phyloP scores from a whole-genome alignment of 2,888 invertebrate genomes.

The Sepiola atlantica region DNA sequence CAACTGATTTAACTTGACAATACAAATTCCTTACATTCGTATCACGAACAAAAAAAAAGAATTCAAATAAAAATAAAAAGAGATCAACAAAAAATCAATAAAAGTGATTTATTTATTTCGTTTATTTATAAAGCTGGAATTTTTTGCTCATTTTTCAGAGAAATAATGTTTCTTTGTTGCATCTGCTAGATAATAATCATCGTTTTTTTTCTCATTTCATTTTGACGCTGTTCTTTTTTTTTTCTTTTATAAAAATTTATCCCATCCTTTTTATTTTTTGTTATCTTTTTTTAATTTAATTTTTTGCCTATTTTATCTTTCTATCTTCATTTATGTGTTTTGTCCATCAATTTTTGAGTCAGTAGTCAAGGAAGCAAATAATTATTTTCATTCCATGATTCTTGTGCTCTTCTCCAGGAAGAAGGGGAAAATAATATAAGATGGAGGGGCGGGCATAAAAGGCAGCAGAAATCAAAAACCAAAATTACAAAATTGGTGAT shows the following conservation, averaged over 20 bases:
- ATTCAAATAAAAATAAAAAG: neutral
- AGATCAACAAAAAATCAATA: neutral
- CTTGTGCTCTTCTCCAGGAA: neutral
- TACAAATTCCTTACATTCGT: constrained; percentile 32
- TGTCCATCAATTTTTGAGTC: constrained; percentile 32
- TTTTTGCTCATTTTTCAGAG: neutral
- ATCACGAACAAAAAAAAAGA: neutral
- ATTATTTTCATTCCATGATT: constrained; percentile 5
- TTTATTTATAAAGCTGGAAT: constrained; percentile 18
- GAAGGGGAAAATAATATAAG: neutral
- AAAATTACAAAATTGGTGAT: neutral
- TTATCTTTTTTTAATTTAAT: neutral
- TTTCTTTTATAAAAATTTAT: neutral
- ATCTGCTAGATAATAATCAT: neutral
- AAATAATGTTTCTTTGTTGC: neutral
- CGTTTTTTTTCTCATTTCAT: too few species aligned
- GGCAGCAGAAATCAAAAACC: too few species aligned
- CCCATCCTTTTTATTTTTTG: neutral
- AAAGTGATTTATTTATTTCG: constrained; percentile 10
- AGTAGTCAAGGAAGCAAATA: constrained; percentile 32
- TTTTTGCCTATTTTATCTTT: neutral
- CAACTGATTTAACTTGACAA: constrained; percentile 32
- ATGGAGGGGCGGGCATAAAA: too few species aligned
- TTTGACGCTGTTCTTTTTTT: too few species aligned
- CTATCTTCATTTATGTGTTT: neutral